A percentile compares a stretch with the other conserved stretches of the same genome.
Evolutionary conservation across 2,113 vertebrate species (phyloP).

Genomic region (Hydrochoerus hydrochaeris): DNA sequence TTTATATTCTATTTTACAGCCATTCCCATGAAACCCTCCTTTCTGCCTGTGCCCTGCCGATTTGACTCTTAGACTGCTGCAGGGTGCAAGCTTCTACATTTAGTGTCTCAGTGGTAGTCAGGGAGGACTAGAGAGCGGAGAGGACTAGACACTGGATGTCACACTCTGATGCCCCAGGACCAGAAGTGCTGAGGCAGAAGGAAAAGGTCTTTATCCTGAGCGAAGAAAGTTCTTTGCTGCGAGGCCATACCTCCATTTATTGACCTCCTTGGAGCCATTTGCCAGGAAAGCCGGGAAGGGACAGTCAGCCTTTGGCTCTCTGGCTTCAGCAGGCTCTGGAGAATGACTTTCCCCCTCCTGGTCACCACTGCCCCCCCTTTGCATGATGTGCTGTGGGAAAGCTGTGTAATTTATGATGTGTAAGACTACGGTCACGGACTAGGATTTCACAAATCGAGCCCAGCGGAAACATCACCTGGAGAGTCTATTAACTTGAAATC

Average conservation of each 20-base stretch:
- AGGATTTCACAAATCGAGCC: conserved; percentile 61
- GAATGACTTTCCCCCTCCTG: conserved; percentile 55
- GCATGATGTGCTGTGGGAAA: not conserved
- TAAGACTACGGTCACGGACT: not conserved
- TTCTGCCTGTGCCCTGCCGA: not conserved
- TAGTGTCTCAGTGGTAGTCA: not conserved
- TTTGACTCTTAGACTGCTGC: not conserved
- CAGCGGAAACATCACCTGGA: conserved; percentile 44
- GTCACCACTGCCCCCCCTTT: conserved; percentile 45
- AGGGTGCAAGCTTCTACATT: not conserved
- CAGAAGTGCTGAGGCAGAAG: not conserved
- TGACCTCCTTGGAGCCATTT: not conserved
- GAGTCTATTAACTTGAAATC: not conserved
- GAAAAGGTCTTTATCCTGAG: not conserved
- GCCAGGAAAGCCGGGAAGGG: not conserved
- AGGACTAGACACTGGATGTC: not conserved
- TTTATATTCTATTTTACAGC: not conserved
- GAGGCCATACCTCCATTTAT: not conserved
- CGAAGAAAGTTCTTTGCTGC: not conserved
- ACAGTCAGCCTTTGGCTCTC: not conserved
- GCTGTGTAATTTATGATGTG: conserved; percentile 68
- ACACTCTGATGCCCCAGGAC: not conserved
- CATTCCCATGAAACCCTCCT: not conserved
- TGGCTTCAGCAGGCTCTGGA: conserved; percentile 15
- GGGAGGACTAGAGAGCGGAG: not conserved